These are phyloP conservation scores for Barnardius zonarius DNA, from an alignment of 2,113 vertebrate genomes.

Conservation along the genomic window DNA sequence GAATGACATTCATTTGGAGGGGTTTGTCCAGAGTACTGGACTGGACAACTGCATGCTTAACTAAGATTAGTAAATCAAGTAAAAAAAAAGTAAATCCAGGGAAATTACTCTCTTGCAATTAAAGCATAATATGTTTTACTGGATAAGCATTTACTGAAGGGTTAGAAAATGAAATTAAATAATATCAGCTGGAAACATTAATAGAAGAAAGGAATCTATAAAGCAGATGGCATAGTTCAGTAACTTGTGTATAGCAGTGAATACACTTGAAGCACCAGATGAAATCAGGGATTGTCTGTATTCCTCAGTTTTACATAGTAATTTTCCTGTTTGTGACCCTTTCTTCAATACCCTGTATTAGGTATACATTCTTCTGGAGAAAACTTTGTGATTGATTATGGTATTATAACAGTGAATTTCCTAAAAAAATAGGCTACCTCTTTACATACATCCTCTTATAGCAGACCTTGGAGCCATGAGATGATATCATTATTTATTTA, in stretches of 20 bases:
- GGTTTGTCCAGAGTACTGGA: not conserved
- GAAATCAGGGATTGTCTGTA: not conserved
- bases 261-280: not conserved
- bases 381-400: not conserved
- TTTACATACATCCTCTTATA: not conserved
- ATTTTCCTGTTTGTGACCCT: not conserved
- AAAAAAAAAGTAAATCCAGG: not conserved
- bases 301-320: not conserved
- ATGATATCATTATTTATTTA: not conserved
- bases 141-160: not conserved
- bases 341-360: not conserved
- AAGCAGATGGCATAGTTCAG: not conserved
- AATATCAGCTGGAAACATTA: not conserved
- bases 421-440: not conserved
- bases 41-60: not conserved
- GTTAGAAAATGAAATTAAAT: not conserved
- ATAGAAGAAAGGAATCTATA: not conserved
- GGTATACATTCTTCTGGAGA: not conserved
- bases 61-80: not conserved
- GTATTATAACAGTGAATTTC: not conserved
- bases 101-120: not conserved
- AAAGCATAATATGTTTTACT: not conserved
- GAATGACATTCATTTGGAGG: not conserved
- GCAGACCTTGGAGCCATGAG: not conserved
- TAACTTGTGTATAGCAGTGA: not conserved